Conservation (phyloP, 1,140 invertebrate species). For the Neoseiulus cucumeris region DNA sequence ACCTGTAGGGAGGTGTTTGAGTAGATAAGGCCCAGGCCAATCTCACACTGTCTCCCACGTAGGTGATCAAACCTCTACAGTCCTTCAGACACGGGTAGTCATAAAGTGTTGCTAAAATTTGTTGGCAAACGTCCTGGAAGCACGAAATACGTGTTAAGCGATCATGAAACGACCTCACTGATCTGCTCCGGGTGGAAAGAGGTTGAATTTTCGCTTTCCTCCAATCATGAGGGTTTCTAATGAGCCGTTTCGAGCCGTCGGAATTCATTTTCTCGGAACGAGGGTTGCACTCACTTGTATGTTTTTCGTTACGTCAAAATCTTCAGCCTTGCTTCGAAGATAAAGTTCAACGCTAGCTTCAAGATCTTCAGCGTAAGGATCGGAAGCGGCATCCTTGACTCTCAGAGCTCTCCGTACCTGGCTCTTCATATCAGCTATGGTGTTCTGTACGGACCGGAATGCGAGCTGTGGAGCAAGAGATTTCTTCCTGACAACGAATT, state of each 20-base stretch:
- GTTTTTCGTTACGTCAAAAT: slow-evolving; percentile 35
- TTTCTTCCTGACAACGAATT: neutral
- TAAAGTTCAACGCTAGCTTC: slow-evolving; percentile 33
- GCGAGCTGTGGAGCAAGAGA: slow-evolving; percentile 31
- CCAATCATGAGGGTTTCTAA: neutral
- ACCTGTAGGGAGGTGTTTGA: slow-evolving; percentile 25
- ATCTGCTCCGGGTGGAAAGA: too few species aligned
- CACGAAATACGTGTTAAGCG: too few species aligned
- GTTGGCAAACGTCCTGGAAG: slow-evolving; percentile 39
- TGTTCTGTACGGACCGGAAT: slow-evolving; percentile 36
- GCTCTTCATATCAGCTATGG: slow-evolving; percentile 32
- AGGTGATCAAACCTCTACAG: slow-evolving; percentile 39
- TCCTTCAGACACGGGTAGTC: slow-evolving; percentile 48
- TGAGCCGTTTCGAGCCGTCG: too few species aligned
- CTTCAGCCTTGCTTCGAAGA: slow-evolving; percentile 33
- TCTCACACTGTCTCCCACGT: slow-evolving; percentile 40
- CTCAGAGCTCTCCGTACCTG: slow-evolving; percentile 33
- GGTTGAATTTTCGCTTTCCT: neutral
- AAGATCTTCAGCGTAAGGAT: slow-evolving; percentile 27
- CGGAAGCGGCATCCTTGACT: slow-evolving; percentile 16
- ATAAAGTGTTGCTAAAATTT: slow-evolving; percentile 46
- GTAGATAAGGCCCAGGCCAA: slow-evolving; percentile 43
- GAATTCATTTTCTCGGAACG: too few species aligned
- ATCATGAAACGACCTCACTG: too few species aligned
- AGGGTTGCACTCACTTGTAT: slow-evolving; percentile 32